Percentiles rank a stretch among this genome's conserved stretches.
phyloP scores from a whole-genome alignment of 2,888 invertebrate species.

The Dinocampus coccinellae region DNA sequence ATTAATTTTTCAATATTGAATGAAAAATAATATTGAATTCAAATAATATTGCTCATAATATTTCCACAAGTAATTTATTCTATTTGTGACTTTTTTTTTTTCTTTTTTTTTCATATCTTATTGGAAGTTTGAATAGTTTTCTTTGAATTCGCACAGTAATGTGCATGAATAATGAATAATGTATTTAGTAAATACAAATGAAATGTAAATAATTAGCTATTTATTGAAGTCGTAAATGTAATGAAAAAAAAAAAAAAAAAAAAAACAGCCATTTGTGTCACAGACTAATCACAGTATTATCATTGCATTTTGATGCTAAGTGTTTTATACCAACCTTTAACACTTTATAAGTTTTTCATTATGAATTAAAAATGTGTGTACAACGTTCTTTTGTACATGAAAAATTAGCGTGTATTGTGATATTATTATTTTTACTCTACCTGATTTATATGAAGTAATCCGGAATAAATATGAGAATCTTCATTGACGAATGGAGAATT shows the following conservation, averaged over 20 bases:
- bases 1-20: neutral
- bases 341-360: neutral
- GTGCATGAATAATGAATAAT: neutral
- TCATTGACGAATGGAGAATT: conserved; percentile 11
- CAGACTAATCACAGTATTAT: neutral
- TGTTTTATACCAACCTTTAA: neutral
- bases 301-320: neutral
- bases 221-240: neutral
- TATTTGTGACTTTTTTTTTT: neutral
- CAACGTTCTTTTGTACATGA: neutral
- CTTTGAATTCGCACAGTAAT: neutral
- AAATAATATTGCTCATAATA: neutral
- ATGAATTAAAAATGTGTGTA: neutral
- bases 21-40: neutral
- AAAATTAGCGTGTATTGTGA: neutral
- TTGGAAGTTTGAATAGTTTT: neutral
- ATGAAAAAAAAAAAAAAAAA: neutral
- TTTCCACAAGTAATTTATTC: neutral
- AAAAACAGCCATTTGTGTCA: neutral
- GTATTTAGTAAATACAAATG: neutral
- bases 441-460: conserved; percentile 13
- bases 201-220: neutral
- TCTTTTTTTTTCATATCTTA: neutral
- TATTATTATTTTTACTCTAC: conserved; percentile 21
- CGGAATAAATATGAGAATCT: conserved; percentile 11